A percentile compares a stretch with the other conserved stretches of the same genome.
phyloP scores from a whole-genome alignment of 2,888 invertebrate genomes.

The Agrotis exclamationis region DNA sequence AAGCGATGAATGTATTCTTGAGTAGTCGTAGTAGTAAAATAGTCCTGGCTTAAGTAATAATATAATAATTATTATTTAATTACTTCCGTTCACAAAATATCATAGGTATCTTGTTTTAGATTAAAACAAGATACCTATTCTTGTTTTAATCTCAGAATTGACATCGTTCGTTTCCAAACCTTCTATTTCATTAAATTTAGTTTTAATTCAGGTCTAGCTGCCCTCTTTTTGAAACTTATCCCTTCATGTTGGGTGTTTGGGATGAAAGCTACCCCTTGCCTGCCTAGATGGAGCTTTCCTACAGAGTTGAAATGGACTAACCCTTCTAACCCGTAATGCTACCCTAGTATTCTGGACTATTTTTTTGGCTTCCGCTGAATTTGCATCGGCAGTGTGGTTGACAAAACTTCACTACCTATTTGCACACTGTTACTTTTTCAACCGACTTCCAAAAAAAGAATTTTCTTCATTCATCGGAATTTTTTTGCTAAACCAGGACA shows the following conservation, averaged over 20 bases:
- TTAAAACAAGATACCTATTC: no score
- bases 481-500: no score
- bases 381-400: not conserved
- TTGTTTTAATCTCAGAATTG: no score
- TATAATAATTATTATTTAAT: no score
- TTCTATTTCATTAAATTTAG: no score
- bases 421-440: no score
- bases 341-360: not conserved
- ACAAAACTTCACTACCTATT: not conserved
- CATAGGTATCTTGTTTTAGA: not conserved
- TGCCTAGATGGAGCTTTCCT: slow-evolving; percentile 12
- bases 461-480: no score
- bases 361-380: not conserved
- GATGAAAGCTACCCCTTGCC: not conserved
- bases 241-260: not conserved
- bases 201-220: not conserved
- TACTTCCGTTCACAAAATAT: no score
- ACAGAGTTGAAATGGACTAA: not conserved
- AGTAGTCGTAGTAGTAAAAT: no score
- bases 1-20: no score
- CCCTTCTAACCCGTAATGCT: not conserved
- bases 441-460: no score
- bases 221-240: not conserved
- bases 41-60: no score
- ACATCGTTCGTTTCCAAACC: not conserved